Base-by-base conservation (phyloP, 2,888 invertebrate genomes). In the Oxycera nigricornis region DNA sequence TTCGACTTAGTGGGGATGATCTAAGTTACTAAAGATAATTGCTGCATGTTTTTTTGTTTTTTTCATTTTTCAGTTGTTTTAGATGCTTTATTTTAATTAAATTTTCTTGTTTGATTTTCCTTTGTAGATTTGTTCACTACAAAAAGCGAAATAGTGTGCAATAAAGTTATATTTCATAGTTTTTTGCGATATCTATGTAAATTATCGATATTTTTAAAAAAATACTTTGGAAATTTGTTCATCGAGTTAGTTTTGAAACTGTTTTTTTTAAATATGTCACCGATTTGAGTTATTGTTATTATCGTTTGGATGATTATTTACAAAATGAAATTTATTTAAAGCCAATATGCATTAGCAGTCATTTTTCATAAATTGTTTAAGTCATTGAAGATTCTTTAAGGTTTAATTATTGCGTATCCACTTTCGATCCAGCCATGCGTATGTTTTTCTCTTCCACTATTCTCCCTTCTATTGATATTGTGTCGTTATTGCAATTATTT, bases 131-230 rank as follows among this genome's bases (percentile, higher is more conserved):
- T 35, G 14, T 22, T 41, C 65, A 65, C 65, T 65, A 65, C 65
- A 65, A 55, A 59, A 65, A 65, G 65, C 65, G 65, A 35, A 65
- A 65, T 41, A 65, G 39, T 31, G 65, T 65, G 65, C 41, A 41
- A 26, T 41, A 65, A 41, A 39, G 4, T 20, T 39, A 24, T 59
- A 26, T 28, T 14, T 59, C 14, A 11, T 2, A 28, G n/a, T 59
- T 6, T 9, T 59, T 28, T 59, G 28, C 9, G 7, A 4, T 20
- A 24, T 57, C 0, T 57, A 28, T 59, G 7, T 9, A 9, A 9
- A 9, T 39, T 24, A 55, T 24, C 22, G 41, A 41, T 65, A 65
- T 41, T 24, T 22, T 65, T 65, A 65, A 41, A 41, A 39, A 41
- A 65, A 65, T 65, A 65, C 14, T 65, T 41, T 65, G 65, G 41